phyloP scores from a whole-genome alignment of 2,888 invertebrate genomes.

The Bruchidius siliquastri region DNA sequence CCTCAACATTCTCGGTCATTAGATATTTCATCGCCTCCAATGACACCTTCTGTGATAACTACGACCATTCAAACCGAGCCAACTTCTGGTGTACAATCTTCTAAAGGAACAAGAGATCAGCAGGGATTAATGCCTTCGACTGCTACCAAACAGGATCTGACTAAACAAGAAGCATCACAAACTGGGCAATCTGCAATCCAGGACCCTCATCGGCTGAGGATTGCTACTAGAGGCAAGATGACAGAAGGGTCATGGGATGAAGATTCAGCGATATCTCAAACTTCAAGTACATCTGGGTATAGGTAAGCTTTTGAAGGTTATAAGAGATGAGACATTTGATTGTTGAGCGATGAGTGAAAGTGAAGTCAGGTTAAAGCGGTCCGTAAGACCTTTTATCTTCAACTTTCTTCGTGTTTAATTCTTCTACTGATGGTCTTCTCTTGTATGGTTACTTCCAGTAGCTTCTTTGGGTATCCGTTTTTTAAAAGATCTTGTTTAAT shows the following conservation, averaged over 20 bases:
- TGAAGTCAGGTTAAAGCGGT: too few relatives aligned
- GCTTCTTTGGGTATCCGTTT: too few relatives aligned
- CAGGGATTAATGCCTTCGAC: not conserved
- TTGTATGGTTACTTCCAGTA: too few relatives aligned
- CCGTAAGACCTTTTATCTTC: too few relatives aligned
- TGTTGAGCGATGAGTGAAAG: too few relatives aligned
- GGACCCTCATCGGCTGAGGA: slow-evolving; percentile 42
- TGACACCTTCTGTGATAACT: slow-evolving; percentile 11
- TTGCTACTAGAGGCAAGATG: slow-evolving; percentile 38
- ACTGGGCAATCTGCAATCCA: slow-evolving; percentile 10
- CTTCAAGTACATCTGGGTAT: slow-evolving; percentile 83
- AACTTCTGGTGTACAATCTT: not conserved
- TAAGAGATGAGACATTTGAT: not conserved
- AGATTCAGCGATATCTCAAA: slow-evolving; percentile 68
- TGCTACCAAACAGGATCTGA: not conserved
- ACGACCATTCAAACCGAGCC: not conserved
- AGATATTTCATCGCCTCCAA: slow-evolving; percentile 29
- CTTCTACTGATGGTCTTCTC: too few relatives aligned
- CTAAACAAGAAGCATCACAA: slow-evolving; percentile 5
- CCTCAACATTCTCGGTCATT: slow-evolving; percentile 14
- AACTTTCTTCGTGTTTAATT: too few relatives aligned
- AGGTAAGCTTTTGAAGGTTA: slow-evolving; percentile 24
- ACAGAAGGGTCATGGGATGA: slow-evolving; percentile 78
- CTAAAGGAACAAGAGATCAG: not conserved
- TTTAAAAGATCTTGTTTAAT: too few relatives aligned